A percentile compares a stretch with the other conserved stretches of the same genome.
Evolutionary conservation across 2,113 vertebrate species (phyloP).

Genomic region (Rhea americana): DNA sequence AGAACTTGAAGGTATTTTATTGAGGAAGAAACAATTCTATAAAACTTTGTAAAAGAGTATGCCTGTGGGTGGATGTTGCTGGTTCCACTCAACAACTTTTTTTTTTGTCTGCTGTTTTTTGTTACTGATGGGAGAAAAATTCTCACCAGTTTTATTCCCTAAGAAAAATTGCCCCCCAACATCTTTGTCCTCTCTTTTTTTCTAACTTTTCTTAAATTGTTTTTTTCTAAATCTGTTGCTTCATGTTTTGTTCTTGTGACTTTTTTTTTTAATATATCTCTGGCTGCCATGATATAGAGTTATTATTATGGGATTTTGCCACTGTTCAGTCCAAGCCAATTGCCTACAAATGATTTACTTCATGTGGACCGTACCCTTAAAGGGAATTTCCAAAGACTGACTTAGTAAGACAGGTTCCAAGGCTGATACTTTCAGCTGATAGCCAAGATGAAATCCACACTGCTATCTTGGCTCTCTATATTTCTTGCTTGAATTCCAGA

Average conservation of each 20-base stretch:
- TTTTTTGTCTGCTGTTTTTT: neutral
- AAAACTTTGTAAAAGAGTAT: neutral
- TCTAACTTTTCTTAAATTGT: neutral
- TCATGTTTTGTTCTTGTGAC: neutral
- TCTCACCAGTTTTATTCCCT: neutral
- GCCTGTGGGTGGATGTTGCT: neutral
- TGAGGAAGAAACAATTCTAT: neutral
- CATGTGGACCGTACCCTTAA: neutral
- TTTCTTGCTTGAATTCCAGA: conserved; percentile 32
- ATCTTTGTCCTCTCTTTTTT: neutral
- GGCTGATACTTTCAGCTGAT: conserved; percentile 1
- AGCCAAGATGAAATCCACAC: conserved; percentile 38
- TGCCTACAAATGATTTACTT: neutral
- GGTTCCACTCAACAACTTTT: neutral
- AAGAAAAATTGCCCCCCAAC: neutral
- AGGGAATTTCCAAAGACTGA: neutral
- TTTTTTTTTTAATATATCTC: neutral
- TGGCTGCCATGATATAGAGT: neutral
- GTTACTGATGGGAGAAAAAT: neutral
- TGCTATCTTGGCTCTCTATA: conserved; percentile 17
- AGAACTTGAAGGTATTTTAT: neutral
- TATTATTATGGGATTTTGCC: neutral
- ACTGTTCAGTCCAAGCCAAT: neutral
- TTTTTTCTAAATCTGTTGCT: neutral
- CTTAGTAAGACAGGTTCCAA: neutral